Evolutionary conservation across 2,113 vertebrate species (phyloP).

Genomic region (Syngnathus floridae): DNA sequence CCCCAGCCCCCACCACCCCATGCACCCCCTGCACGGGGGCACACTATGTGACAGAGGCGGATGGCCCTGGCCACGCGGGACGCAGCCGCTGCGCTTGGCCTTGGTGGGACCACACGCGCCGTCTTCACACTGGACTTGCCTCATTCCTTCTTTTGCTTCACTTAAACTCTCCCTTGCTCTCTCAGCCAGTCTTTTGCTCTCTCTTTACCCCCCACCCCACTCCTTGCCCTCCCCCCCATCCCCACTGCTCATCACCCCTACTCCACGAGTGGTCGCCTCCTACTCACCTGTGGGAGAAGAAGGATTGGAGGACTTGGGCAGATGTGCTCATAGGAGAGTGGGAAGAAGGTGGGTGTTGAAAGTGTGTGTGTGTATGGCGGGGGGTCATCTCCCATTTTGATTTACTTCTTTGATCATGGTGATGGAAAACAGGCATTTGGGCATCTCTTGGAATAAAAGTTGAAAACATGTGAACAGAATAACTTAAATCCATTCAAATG

Average conservation of each 20-base stretch:
- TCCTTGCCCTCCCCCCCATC: conserved; percentile 9
- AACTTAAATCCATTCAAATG: background rate
- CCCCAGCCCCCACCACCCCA: conserved; percentile 3
- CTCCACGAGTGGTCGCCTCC: conserved; percentile 34
- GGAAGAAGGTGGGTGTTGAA: conserved; percentile 64
- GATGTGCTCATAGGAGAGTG: conserved; percentile 54
- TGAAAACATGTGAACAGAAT: background rate
- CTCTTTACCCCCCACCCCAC: conserved; percentile 2
- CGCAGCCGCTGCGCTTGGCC: conserved; percentile 63
- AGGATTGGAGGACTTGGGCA: conserved; percentile 37
- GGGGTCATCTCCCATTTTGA: conserved; percentile 50
- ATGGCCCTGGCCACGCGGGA: conserved; percentile 70
- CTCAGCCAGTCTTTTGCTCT: conserved; percentile 18
- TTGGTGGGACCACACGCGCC: conserved; percentile 51
- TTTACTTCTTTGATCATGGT: conserved; percentile 41
- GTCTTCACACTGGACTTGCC: conserved; percentile 37
- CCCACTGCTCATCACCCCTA: conserved; percentile 22
- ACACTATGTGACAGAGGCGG: conserved; percentile 61
- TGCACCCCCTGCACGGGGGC: conserved; percentile 61
- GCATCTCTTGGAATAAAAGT: background rate
- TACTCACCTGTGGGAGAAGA: conserved; percentile 42
- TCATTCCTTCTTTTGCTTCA: conserved; percentile 20
- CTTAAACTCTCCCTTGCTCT: conserved; percentile 22
- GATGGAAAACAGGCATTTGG: conserved; percentile 17
- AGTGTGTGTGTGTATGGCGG: conserved; percentile 61